phyloP scores from a whole-genome alignment of 2,888 invertebrate genomes.

The Zelleria hepariella region DNA sequence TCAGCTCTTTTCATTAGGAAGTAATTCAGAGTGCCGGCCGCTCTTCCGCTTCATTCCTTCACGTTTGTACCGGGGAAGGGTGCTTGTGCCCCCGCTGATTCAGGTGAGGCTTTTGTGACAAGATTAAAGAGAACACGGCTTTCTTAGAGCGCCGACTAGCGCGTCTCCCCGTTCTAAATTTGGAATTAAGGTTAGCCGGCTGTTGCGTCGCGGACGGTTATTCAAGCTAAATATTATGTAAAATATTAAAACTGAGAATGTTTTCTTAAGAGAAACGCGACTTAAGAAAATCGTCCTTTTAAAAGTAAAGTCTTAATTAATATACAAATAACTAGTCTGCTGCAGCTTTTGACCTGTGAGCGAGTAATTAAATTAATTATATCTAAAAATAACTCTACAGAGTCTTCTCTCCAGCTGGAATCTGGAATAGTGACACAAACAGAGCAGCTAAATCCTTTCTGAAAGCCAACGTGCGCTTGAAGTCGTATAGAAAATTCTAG shows the following conservation, averaged over 20 bases:
- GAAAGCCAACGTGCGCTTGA: constrained; percentile 6
- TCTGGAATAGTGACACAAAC: background rate
- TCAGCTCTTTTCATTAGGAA: constrained; percentile 70
- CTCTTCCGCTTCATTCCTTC: constrained; percentile 68
- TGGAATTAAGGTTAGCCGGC: constrained; percentile 40
- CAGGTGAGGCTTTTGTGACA: constrained; percentile 69
- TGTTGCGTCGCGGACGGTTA: constrained; percentile 16
- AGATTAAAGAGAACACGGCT: constrained; percentile 66
- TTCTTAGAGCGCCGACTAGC: constrained; percentile 39
- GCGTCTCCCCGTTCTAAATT: constrained; percentile 54
- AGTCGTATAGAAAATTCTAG: constrained; percentile 14
- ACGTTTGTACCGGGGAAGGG: constrained; percentile 55
- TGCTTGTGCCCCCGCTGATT: constrained; percentile 60
- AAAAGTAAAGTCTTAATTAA: background rate
- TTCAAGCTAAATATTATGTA: background rate
- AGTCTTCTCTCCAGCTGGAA: no score
- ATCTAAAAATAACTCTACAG: background rate
- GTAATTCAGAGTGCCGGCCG: constrained; percentile 67
- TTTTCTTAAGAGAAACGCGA: background rate
- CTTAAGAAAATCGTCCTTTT: background rate
- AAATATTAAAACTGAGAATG: background rate
- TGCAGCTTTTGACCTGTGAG: background rate
- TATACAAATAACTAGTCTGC: background rate
- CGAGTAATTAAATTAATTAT: background rate
- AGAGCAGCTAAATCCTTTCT: constrained; percentile 5